Conservation (phyloP, 2,113 vertebrate species). For the Panthera tigris region DNA sequence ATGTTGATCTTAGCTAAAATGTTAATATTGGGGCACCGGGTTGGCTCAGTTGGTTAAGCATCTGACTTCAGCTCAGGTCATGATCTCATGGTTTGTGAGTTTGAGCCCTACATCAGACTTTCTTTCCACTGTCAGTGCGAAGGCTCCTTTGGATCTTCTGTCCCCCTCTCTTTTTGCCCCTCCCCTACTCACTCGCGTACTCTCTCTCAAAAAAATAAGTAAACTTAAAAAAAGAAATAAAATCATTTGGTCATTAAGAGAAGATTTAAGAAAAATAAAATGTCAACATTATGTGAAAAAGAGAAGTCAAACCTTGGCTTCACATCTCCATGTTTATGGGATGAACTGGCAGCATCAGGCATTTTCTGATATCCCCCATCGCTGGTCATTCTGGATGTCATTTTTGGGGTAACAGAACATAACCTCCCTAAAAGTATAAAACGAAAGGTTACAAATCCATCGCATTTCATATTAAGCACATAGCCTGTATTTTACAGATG, state of each 20-base stretch:
- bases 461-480: background rate
- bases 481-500: background rate
- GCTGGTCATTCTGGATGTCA: background rate
- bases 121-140: too few species aligned
- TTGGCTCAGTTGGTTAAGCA: too few species aligned
- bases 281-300: background rate
- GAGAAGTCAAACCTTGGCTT: background rate
- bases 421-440: slow-evolving; percentile 30
- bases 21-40: background rate
- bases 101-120: too few species aligned
- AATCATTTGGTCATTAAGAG: too few species aligned
- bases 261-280: background rate
- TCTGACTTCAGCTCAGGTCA: too few species aligned
- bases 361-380: background rate
- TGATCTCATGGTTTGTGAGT: too few species aligned
- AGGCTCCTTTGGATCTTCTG: too few species aligned
- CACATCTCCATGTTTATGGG: background rate
- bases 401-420: slow-evolving; percentile 10
- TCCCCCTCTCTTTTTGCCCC: too few species aligned
- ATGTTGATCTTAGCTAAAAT: background rate
- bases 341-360: background rate
- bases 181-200: too few species aligned
- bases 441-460: slow-evolving; percentile 33
- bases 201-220: too few species aligned
- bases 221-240: too few species aligned